Evolutionary conservation across 2,797 vertebrate species (phyloP).

Genomic region (Emys orbicularis): DNA sequence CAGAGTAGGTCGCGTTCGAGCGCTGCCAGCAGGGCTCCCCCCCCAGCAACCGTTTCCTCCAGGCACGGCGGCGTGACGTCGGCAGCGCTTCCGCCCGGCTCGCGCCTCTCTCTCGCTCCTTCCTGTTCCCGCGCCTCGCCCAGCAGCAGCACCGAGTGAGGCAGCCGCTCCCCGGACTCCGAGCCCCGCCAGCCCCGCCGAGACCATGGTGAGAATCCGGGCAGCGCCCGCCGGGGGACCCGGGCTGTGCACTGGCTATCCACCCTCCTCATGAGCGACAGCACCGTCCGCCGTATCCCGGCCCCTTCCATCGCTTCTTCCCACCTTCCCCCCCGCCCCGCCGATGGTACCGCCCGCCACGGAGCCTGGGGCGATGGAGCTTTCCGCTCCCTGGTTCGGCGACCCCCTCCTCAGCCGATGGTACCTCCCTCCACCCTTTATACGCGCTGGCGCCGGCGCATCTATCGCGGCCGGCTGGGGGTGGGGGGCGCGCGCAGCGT

Average conservation of each 20-base stretch:
- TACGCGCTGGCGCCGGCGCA: background rate
- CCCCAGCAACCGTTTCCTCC: constrained; percentile 54
- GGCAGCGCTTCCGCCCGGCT: constrained; percentile 58
- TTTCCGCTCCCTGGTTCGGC: background rate
- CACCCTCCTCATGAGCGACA: background rate
- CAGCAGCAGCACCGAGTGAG: background rate
- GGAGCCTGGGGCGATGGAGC: background rate
- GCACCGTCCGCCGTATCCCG: background rate
- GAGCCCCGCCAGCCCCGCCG: background rate
- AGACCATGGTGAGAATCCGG: background rate
- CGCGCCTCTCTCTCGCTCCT: constrained; percentile 45
- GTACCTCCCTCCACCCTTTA: background rate
- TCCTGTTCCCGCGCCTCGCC: constrained; percentile 60
- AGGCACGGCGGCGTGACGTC: constrained; percentile 54
- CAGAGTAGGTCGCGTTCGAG: background rate
- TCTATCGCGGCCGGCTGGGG: background rate
- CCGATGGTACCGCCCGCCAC: background rate
- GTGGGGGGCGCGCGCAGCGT: accelerated
- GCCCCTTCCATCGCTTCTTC: background rate
- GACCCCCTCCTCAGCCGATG: background rate
- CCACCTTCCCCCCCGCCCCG: background rate
- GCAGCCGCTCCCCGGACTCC: background rate
- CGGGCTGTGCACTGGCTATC: background rate
- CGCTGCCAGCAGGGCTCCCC: constrained; percentile 7
- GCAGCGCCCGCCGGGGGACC: too few species aligned